Base-by-base conservation (phyloP, 2,797 vertebrate species). In the Poecile montanus region DNA sequence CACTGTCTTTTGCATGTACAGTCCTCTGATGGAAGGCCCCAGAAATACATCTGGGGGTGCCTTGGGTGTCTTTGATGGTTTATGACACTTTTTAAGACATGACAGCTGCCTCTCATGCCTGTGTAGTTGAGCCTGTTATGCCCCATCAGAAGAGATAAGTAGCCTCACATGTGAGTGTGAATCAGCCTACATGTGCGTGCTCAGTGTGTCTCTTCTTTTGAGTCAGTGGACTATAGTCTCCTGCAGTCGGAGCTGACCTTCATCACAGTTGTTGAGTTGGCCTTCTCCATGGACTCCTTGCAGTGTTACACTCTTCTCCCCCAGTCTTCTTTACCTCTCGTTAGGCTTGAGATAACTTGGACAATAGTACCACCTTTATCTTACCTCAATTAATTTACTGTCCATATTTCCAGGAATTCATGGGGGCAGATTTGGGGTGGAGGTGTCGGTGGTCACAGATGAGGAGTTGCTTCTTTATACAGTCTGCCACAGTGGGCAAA, bases 371-470 rank as follows among this genome's bases (percentile, higher is more conserved):
- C 17, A 25, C 34, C 40, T 77, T 85, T 68, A 34, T 76, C n/a
- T 70, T 85, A 15, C 14, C 47, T 85, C 23, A 25, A 14, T 48
- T 40, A 47, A 30, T 42, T 70, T 70, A 26, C 42, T 62, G 34
- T 48, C 14, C 20, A 10, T 40, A 15, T 47, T 70, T 86, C 25
- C 57, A 42, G 56, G 42, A 62, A 16, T 38, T 68, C 19, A 26
- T 0, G 0, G 40, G 11, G 25, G 16, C 13, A 54, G 1, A 54
- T 70, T 12, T 17, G 20, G 9, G 3, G 2, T 40, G 47, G 19
- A 32, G 16, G 11, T 1, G 0, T 23, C 1, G 1, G 12, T 75
- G 29, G 29, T n/a, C 0, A 2, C n/a, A 61, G 16, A 29, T 45
- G 34, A 54, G 34, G 48, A 40, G 11, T 34, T 70, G 29, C 21